Evolutionary conservation across 30 jellyfish, hydroid and myxozoan genomes (phyloP).

Genomic region (Mastigias papua): DNA sequence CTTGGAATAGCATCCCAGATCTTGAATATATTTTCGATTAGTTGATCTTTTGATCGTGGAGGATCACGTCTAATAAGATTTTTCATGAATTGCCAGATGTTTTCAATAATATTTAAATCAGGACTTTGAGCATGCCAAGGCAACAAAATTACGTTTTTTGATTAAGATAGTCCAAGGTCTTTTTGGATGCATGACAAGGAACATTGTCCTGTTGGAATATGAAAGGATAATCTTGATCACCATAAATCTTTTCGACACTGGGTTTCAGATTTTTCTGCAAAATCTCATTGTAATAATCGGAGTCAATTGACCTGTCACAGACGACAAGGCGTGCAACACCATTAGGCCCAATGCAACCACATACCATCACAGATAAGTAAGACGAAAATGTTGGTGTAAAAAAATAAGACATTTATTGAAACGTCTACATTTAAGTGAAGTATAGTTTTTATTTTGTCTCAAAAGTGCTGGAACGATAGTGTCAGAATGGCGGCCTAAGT

Average conservation of each 20-base stretch:
- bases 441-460: no score
- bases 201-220: neutral
- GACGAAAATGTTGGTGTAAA: neutral
- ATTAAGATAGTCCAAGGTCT: no score
- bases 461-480: no score
- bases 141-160: no score
- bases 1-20: neutral
- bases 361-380: neutral
- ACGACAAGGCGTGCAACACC: constrained; percentile 1
- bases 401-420: no score
- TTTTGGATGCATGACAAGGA: no score
- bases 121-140: no score
- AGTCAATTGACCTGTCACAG: neutral
- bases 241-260: neutral
- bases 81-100: neutral
- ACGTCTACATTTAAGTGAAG: no score
- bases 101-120: neutral
- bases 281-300: neutral
- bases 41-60: neutral
- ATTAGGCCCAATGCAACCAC: neutral
- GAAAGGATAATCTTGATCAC: neutral
- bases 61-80: neutral
- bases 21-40: neutral
- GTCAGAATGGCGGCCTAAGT: no score
- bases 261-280: neutral